phyloP scores from a whole-genome alignment of 1,140 invertebrate genomes.

The Archivesica marissinica region DNA sequence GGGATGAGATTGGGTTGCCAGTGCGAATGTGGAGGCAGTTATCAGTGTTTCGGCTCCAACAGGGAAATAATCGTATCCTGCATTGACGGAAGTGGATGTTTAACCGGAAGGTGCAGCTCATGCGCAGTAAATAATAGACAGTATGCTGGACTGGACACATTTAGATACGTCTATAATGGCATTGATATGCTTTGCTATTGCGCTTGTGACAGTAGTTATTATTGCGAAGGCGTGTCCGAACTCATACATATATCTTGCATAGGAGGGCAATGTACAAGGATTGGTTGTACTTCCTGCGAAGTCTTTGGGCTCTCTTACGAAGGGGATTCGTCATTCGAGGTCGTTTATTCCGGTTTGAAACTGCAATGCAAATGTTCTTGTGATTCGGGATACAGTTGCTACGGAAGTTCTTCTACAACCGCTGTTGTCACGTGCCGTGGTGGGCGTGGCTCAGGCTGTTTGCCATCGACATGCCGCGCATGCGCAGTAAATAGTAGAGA shows the following conservation, averaged over 20 bases:
- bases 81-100: constrained; percentile 47
- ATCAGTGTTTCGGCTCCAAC: constrained; percentile 23
- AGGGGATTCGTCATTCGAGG: constrained; percentile 27
- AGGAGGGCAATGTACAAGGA: constrained; percentile 6
- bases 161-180: constrained; percentile 37
- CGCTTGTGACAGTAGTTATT: constrained; percentile 52
- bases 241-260: constrained; percentile 30
- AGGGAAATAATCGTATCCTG: constrained; percentile 44
- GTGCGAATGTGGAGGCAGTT: constrained; percentile 57
- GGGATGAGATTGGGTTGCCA: constrained; percentile 38
- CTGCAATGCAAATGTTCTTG: constrained; percentile 50
- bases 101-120: constrained; percentile 7
- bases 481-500: constrained; percentile 33
- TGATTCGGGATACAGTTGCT: constrained; percentile 41
- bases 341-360: constrained; percentile 34
- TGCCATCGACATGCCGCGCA: constrained; percentile 1
- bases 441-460: constrained; percentile 45
- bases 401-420: background rate
- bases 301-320: constrained; percentile 30
- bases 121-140: constrained; percentile 20
- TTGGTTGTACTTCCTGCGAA: constrained; percentile 37
- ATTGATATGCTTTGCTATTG: constrained; percentile 36
- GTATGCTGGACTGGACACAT: constrained; percentile 7
- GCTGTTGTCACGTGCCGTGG: constrained; percentile 13
- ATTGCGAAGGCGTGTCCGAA: constrained; percentile 45